Conservation (phyloP, 2,797 vertebrate genomes). For the Tauraco hartlaubi region DNA sequence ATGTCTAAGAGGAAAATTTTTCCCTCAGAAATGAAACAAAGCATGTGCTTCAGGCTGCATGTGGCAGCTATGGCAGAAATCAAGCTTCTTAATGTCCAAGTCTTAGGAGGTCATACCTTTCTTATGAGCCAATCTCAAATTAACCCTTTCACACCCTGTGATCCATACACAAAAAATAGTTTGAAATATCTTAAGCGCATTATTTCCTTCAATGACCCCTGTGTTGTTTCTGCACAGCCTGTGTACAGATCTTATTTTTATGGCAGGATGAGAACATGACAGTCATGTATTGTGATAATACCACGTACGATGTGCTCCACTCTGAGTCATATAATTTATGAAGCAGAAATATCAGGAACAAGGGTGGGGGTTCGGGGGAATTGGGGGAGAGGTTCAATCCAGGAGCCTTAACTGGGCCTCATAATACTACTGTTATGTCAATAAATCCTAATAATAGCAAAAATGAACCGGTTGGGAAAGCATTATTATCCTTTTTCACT, state of each 20-base stretch:
- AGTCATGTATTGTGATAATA: neutral
- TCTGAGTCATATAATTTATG: neutral
- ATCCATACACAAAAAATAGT: neutral
- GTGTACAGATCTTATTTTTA: neutral
- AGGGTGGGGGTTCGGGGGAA: neutral
- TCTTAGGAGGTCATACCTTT: neutral
- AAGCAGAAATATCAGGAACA: neutral
- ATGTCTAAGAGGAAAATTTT: neutral
- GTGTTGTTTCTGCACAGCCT: neutral
- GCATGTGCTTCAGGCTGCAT: neutral
- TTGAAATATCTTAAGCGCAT: accelerated
- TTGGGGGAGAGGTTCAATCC: neutral
- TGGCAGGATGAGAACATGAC: neutral
- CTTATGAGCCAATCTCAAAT: neutral
- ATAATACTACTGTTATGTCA: neutral
- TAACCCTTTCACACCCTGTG: neutral
- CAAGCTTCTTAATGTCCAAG: neutral
- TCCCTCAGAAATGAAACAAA: neutral
- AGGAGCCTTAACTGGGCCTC: neutral
- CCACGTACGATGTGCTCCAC: neutral
- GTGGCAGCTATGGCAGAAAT: neutral
- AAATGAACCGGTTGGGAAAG: neutral
- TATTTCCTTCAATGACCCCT: neutral
- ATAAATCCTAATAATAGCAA: slow-evolving; percentile 15
- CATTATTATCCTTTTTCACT: neutral